phyloP scores from a whole-genome alignment of 2,113 vertebrate genomes.

The Pterocles gutturalis region DNA sequence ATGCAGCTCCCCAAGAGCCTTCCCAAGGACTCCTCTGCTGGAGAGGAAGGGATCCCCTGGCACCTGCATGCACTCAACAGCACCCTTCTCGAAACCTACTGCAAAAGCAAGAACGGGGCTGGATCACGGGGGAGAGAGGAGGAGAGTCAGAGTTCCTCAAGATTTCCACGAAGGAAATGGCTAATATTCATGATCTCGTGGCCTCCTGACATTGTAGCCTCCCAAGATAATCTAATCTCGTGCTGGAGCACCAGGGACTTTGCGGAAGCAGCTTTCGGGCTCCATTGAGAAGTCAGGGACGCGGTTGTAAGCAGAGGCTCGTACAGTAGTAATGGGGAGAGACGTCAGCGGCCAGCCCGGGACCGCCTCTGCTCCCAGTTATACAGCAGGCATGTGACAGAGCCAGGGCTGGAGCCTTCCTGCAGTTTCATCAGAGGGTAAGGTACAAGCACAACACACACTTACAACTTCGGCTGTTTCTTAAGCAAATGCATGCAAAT shows the following conservation, averaged over 20 bases:
- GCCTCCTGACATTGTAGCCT: constrained; percentile 38
- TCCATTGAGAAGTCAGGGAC: constrained; percentile 53
- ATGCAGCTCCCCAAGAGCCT: not conserved
- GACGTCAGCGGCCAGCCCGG: constrained; percentile 50
- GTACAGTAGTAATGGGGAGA: constrained; percentile 66
- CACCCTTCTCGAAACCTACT: not conserved
- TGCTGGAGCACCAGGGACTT: not conserved
- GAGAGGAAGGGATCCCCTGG: not conserved
- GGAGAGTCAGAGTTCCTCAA: constrained; percentile 14
- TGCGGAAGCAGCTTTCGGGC: constrained; percentile 6
- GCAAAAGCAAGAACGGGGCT: not conserved
- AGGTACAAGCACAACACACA: constrained; percentile 68
- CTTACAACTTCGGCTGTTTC: constrained; percentile 51
- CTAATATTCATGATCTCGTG: not conserved
- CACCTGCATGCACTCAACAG: not conserved
- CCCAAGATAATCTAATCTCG: not conserved
- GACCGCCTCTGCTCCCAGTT: constrained; percentile 67
- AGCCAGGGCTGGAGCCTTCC: constrained; percentile 71
- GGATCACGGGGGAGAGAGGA: not conserved
- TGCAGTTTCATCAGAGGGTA: constrained; percentile 80
- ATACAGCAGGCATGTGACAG: constrained; percentile 72
- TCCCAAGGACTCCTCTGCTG: not conserved
- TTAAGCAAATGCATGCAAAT: constrained; percentile 50
- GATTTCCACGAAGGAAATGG: constrained; percentile 34
- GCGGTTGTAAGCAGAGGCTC: constrained; percentile 64